Base-by-base conservation (phyloP, 2,797 vertebrate species). In the Protosalanx chinensis region DNA sequence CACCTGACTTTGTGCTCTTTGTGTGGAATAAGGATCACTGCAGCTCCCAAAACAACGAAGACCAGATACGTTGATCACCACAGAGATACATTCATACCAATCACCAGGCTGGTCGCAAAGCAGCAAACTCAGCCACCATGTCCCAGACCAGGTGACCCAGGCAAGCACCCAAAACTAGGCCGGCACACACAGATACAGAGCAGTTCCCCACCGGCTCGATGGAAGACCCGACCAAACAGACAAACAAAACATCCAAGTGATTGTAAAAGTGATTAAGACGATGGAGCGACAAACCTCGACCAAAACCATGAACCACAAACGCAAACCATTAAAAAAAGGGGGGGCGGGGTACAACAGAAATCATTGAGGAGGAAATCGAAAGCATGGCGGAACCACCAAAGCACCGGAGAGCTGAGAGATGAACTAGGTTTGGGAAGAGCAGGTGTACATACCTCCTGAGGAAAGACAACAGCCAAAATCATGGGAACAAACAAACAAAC, bases 381-480 rank as follows among this genome's bases (percentile, higher is more conserved):
- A 91, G 90, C 89, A 92, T 89, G 88, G 79, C 88, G 81, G 91
- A 95, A 92, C 91, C 93, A 92, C 91, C 85, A 88, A 93, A 93
- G 93, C 91, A 91, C 91, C 93, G 79, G 86, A 89, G 86, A 91
- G 92, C 89, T 82, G 91, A 93, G 91, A 91, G 82, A 91, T 89
- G 82, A 89, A 93, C 93, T 91, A 92, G 89, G 88, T 16, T 88
- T 88, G 82, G 88, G 85, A 92, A 93, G 86, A 88, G 86, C 88
- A 92, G 93, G 92, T 93, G 87, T 97, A 98, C 97, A 91, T 98
- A 98, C 97, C 97, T 98, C 97, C 97, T 98, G 96, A 93, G 94
- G 94, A 96, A 95, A 96, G 94, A 96, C 93, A 95, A 96, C 94
- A 96, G 95, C 96, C 96, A 94, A 96, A 96, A 96, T 95, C 95